Conservation (phyloP, 2,888 invertebrate species). For the Epinotia bilunana region DNA sequence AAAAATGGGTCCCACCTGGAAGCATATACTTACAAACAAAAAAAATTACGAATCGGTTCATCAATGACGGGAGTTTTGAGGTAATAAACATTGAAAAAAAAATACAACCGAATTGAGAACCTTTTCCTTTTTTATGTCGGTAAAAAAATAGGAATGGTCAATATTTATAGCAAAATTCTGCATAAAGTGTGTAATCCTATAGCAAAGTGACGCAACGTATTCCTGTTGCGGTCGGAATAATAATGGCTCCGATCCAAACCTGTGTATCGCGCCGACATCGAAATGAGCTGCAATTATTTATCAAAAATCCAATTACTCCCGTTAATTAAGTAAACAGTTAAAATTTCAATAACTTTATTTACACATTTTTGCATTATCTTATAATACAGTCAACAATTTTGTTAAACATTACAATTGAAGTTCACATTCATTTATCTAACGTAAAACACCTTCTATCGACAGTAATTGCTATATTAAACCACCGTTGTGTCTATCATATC, state of each 20-base stretch:
- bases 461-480: conserved; percentile 63
- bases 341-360: conserved; percentile 83
- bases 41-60: too few relatives aligned
- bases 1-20: too few relatives aligned
- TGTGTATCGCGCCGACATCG: conserved; percentile 61
- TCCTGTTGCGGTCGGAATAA: conserved; percentile 68
- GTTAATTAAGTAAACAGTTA: conserved; percentile 55
- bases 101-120: too few relatives aligned
- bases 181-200: conserved; percentile 9
- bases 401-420: conserved; percentile 76
- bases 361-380: conserved; percentile 81
- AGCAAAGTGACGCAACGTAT: conserved; percentile 49
- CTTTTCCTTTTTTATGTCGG: too few relatives aligned
- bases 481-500: conserved; percentile 47
- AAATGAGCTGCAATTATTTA: conserved; percentile 50
- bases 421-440: conserved; percentile 82
- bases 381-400: conserved; percentile 83
- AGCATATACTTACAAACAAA: too few relatives aligned
- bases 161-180: not conserved
- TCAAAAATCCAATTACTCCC: conserved; percentile 30
- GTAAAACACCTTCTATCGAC: conserved; percentile 77
- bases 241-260: conserved; percentile 79
- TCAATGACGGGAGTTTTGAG: too few relatives aligned
- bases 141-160: not conserved
- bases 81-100: too few relatives aligned